These are phyloP conservation scores for Myotis planiceps DNA, from an alignment of 2,797 vertebrate genomes.

Conservation along the genomic window DNA sequence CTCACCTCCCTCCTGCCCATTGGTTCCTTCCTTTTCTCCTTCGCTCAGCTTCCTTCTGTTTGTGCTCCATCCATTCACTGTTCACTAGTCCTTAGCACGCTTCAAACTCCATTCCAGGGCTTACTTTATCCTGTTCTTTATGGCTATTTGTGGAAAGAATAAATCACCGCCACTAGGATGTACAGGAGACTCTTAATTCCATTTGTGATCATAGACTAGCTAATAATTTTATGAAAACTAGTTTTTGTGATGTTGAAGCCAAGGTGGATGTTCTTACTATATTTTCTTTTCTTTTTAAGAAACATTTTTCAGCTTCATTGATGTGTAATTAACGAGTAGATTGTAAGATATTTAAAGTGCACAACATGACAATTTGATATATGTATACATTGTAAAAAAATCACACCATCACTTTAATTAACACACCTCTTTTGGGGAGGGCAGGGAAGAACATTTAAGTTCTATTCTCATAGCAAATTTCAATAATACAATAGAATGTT, in stretches of 20 bases:
- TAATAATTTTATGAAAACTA: background rate
- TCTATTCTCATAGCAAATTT: background rate
- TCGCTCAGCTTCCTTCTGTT: background rate
- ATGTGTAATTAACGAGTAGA: background rate
- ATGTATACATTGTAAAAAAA: background rate
- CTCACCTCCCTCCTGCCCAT: background rate
- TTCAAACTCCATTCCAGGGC: background rate
- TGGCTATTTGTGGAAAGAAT: background rate
- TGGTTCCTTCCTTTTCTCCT: background rate
- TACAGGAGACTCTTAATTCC: background rate
- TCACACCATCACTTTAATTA: background rate
- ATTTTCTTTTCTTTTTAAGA: background rate
- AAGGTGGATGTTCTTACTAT: background rate
- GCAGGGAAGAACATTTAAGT: background rate
- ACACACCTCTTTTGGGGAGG: background rate
- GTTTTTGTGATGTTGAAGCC: background rate
- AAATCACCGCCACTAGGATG: background rate
- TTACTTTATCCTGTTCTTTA: background rate
- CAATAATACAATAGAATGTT: background rate
- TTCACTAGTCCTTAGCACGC: background rate
- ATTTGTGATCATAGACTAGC: background rate
- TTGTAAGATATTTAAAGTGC: background rate
- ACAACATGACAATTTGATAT: background rate
- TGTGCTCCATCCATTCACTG: background rate
- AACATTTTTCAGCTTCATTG: background rate